Evolutionary conservation across 2,113 vertebrate species (phyloP).

Genomic region (Falco punctatus): DNA sequence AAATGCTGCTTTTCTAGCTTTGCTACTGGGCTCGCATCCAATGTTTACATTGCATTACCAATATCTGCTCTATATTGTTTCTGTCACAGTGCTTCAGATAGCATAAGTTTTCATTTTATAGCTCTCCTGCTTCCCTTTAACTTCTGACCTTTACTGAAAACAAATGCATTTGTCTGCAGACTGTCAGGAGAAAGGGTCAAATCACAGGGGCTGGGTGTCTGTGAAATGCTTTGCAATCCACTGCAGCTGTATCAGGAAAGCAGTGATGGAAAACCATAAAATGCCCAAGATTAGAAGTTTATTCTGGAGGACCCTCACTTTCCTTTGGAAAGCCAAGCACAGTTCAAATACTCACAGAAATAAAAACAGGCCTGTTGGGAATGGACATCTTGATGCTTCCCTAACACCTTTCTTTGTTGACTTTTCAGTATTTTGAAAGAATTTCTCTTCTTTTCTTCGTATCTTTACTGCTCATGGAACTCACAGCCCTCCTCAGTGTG

Average conservation of each 20-base stretch:
- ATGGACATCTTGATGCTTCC: neutral
- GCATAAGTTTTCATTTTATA: slow-evolving; percentile 39
- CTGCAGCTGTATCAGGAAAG: neutral
- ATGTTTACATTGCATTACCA: neutral
- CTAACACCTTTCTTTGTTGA: neutral
- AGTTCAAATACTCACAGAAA: neutral
- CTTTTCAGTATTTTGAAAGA: neutral
- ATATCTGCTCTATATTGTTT: neutral
- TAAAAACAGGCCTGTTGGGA: neutral
- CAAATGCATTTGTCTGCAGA: neutral
- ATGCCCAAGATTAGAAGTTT: neutral
- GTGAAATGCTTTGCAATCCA: neutral
- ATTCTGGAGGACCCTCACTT: neutral
- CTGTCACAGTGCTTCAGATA: neutral
- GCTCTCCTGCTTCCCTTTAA: slow-evolving; percentile 49
- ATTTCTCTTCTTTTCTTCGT: neutral
- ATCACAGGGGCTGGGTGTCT: neutral
- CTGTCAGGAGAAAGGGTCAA: neutral
- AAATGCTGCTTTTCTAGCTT: neutral
- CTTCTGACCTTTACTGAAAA: slow-evolving; percentile 56
- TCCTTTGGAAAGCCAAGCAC: neutral
- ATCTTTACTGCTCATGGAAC: neutral
- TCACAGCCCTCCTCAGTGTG: neutral
- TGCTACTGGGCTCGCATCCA: neutral
- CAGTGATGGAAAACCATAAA: slow-evolving; percentile 13